Conservation (phyloP, 1,140 invertebrate species). For the Platorchestia sp. region DNA sequence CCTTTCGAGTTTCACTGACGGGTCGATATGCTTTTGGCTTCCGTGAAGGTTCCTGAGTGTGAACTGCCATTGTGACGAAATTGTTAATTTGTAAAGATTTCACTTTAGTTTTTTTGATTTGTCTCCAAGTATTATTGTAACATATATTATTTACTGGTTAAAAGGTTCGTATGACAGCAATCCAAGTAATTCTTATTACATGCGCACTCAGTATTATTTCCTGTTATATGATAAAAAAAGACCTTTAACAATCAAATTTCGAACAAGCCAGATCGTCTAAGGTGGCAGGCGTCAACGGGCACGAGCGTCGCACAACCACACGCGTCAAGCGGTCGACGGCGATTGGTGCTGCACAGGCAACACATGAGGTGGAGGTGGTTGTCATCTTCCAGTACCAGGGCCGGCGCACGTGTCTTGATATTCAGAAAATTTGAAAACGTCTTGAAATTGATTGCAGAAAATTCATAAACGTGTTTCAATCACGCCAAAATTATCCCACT, state of each 20-base stretch:
- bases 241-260: background rate
- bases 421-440: background rate
- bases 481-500: background rate
- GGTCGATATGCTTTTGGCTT: conserved; percentile 24
- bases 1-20: conserved; percentile 45
- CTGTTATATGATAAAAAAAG: background rate
- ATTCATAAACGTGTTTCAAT: background rate
- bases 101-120: background rate
- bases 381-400: background rate
- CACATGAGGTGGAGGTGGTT: background rate
- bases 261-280: background rate
- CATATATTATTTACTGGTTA: background rate
- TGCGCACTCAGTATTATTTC: background rate
- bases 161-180: no score
- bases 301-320: background rate
- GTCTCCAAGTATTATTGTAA: background rate
- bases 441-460: background rate
- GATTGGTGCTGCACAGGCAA: background rate
- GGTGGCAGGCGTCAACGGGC: background rate
- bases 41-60: background rate
- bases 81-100: background rate
- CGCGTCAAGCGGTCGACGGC: background rate
- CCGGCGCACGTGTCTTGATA: background rate
- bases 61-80: background rate
- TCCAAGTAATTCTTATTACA: background rate